Percentiles rank a stretch among this genome's conserved stretches.
Evolutionary conservation across 2,113 vertebrate genomes (phyloP).

Genomic region (Climacteris rufus): DNA sequence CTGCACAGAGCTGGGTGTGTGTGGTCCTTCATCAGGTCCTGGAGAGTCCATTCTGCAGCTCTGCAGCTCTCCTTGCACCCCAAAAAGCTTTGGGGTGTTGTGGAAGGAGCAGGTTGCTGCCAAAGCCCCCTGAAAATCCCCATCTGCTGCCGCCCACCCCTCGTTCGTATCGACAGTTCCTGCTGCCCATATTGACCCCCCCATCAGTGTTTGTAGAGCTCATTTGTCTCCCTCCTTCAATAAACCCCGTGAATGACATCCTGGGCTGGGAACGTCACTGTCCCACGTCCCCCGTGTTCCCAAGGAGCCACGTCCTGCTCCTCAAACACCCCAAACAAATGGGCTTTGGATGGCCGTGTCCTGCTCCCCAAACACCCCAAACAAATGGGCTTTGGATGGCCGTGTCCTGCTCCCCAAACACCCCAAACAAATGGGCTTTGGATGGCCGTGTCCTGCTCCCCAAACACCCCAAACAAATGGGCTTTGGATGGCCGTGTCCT

Average conservation of each 20-base stretch:
- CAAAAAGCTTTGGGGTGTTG: fast-evolving
- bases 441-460: no score
- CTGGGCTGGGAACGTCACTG: background rate
- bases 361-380: no score
- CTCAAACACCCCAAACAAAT: background rate
- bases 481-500: background rate
- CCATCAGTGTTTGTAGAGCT: fast-evolving
- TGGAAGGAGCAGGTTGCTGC: fast-evolving
- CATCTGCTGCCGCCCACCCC: fast-evolving
- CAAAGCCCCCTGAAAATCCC: background rate
- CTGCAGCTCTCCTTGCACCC: background rate
- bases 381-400: slow-evolving; percentile 31
- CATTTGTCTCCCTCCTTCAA: background rate
- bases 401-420: no score
- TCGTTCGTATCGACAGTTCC: fast-evolving
- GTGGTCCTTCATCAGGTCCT: background rate
- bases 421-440: slow-evolving; percentile 2
- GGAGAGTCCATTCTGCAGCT: background rate
- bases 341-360: background rate
- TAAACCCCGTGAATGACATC: background rate
- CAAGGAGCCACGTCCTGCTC: fast-evolving
- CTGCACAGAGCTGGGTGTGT: background rate
- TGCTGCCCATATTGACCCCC: background rate
- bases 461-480: background rate
- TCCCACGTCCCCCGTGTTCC: fast-evolving